Conservation (phyloP, 1,140 invertebrate species). For the Drosophila arawakana region DNA sequence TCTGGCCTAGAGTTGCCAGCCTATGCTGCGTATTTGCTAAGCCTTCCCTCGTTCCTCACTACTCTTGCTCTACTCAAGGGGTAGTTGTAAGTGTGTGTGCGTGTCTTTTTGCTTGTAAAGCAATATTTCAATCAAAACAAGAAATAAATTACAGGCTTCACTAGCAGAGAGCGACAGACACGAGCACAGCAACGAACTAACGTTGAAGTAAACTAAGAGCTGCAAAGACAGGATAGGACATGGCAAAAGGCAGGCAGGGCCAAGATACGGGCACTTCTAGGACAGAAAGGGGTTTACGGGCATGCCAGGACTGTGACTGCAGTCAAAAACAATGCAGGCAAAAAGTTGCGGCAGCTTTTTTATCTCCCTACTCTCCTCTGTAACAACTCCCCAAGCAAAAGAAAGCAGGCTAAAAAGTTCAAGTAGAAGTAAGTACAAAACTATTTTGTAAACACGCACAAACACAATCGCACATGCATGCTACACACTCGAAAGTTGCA, state of each 20-base stretch:
- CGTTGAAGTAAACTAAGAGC: constrained; percentile 59
- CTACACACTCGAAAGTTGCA: constrained; percentile 71
- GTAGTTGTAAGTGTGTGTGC: constrained; percentile 50
- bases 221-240: constrained; percentile 30
- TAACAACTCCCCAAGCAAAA: constrained; percentile 32
- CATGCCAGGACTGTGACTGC: constrained; percentile 40
- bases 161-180: constrained; percentile 61
- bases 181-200: constrained; percentile 40
- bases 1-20: constrained; percentile 33
- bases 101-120: constrained; percentile 80
- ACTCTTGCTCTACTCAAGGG: background rate
- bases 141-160: constrained; percentile 83
- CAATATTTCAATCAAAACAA: constrained; percentile 83
- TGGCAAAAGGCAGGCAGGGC: constrained; percentile 1
- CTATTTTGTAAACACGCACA: constrained; percentile 74
- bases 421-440: constrained; percentile 81
- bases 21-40: constrained; percentile 73
- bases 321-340: constrained; percentile 81
- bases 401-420: constrained; percentile 74
- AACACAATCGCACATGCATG: constrained; percentile 21
- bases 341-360: constrained; percentile 73
- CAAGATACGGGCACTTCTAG: constrained; percentile 5
- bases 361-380: background rate
- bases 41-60: constrained; percentile 28
- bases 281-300: background rate